Evolutionary conservation across 1,140 invertebrate genomes (phyloP), one percentile per base, ranked within the genome.

Genomic region (Proales similis): DNA sequence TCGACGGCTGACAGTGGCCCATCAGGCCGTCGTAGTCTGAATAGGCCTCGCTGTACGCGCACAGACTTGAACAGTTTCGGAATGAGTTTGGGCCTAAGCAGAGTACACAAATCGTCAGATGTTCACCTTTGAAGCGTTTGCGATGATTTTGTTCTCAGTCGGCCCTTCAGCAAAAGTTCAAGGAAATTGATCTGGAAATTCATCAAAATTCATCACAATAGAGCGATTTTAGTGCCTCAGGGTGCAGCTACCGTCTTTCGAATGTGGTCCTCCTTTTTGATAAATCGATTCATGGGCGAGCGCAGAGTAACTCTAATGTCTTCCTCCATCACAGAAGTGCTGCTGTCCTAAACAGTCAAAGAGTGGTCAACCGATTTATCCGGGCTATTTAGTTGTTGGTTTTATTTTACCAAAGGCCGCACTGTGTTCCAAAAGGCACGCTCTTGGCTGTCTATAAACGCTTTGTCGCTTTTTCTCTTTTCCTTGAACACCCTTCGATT

Each of bases 1-100:
- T 98, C 26, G 87, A 84, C 68, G 89, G 85, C 68, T 71, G 72
- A 64, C 69, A 73, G 53, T 68, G 66, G 2, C 71, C 71, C 30
- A 74, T 70, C 65, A 77, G 71, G 49, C 72, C 68, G 70, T 77
- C 75, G 39, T 64, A 67, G 17, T 71, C 72, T 0, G 87, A 85
- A 27, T 85, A 80, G 3, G 86, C 29, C 36, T 61, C 57, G 47
- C 27, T 45, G 17, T 46, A 61, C 3, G 57, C 57, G 27, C 57
- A 61, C n/a, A 61, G 26, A 32, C 17, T 39, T 14, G 20, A 39
- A 3, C n/a, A 4, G 20, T 39, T 14, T 14, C 2, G 2, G 20
- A 39, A 39, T 14, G 2, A 14, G 20, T 2, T 14, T 39, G 3
- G 20, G 20, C 2, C 2, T 14, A 14, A 39, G 2, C 3, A 14